Percentiles rank a stretch among this genome's conserved stretches.
Evolutionary conservation across 2,797 vertebrate species (phyloP).

Genomic region (Phylloscopus collybita): DNA sequence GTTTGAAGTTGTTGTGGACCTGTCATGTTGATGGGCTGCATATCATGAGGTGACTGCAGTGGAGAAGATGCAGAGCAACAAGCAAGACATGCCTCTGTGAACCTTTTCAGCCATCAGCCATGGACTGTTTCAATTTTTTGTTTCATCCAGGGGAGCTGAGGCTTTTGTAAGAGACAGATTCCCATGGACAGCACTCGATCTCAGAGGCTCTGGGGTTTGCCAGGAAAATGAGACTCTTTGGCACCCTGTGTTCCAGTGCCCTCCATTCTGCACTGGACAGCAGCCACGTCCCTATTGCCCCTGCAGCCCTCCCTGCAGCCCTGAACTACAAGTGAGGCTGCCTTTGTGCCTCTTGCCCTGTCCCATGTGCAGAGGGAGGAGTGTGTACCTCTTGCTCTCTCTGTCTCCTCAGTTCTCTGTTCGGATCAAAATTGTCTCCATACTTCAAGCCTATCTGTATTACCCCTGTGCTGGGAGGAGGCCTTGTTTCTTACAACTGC

Average conservation of each 20-base stretch:
- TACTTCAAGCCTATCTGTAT: neutral
- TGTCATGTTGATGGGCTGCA: conserved; percentile 48
- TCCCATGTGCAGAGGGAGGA: neutral
- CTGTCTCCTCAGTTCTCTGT: conserved; percentile 20
- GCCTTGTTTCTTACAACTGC: conserved; percentile 8
- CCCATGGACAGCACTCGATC: neutral
- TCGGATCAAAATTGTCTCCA: conserved; percentile 7
- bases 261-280: neutral
- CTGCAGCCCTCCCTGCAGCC: neutral
- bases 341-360: conserved; percentile 14
- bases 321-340: neutral
- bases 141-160: conserved; percentile 32
- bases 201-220: conserved; percentile 25
- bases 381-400: neutral
- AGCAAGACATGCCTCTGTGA: conserved; percentile 58
- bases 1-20: conserved; percentile 76
- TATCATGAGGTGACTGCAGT: conserved; percentile 23
- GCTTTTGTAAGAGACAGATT: conserved; percentile 25
- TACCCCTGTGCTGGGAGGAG: neutral
- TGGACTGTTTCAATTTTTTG: conserved; percentile 50
- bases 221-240: conserved; percentile 20
- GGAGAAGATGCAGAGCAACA: conserved; percentile 54
- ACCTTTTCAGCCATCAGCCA: conserved; percentile 41
- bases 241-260: conserved; percentile 4
- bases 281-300: neutral